Evolutionary conservation across 2,113 vertebrate genomes (phyloP).

Genomic region (Felis chaus): DNA sequence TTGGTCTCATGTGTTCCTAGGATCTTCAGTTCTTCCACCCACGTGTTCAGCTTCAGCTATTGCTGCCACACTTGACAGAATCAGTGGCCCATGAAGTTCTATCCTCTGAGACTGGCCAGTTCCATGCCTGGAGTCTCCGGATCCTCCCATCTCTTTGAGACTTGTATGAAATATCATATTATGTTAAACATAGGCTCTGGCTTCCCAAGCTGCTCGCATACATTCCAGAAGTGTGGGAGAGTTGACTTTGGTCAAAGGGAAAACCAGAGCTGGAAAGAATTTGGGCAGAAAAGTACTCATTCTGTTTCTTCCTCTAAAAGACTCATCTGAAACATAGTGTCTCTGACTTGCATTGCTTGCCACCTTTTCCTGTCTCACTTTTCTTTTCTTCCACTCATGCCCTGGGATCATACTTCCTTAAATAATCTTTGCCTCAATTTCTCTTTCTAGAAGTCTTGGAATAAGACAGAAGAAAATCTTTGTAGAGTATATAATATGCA

Average conservation of each 20-base stretch:
- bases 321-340: not conserved
- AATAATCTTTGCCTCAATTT: not conserved
- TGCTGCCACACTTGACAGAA: not conserved
- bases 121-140: not conserved
- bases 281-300: not conserved
- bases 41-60: not conserved
- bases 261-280: not conserved
- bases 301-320: not conserved
- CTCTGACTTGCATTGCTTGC: not conserved
- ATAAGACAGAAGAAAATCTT: not conserved
- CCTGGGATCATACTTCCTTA: not conserved
- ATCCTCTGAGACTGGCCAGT: not conserved
- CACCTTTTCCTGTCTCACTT: not conserved
- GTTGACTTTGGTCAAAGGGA: not conserved
- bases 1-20: not conserved
- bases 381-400: not conserved
- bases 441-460: constrained; percentile 28
- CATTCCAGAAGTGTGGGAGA: not conserved
- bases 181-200: not conserved
- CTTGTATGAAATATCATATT: not conserved
- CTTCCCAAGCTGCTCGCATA: not conserved
- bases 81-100: not conserved
- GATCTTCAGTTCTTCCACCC: not conserved
- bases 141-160: not conserved
- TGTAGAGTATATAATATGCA: not conserved